A percentile compares a stretch with the other conserved stretches of the same genome.
Conservation (phyloP, 2,797 vertebrate species). For the Pangasius larnaudii region DNA sequence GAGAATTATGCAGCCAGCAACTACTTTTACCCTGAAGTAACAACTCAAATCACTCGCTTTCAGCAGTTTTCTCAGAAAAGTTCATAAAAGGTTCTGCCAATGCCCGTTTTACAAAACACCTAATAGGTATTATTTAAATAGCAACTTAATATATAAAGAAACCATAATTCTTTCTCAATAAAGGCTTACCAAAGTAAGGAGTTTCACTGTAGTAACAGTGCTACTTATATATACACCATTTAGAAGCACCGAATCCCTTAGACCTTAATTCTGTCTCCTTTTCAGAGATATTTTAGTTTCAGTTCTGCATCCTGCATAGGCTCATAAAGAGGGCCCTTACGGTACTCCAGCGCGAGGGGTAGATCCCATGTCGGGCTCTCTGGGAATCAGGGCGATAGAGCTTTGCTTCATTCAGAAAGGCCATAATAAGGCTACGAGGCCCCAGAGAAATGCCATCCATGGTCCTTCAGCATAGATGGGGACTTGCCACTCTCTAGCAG, state of each 20-base stretch:
- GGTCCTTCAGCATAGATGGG: not conserved
- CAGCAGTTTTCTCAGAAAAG: not conserved
- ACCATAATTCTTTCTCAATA: not conserved
- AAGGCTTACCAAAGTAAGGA: not conserved
- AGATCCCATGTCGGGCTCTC: not conserved
- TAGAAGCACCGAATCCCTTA: not conserved
- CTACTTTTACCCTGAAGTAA: conserved; percentile 1
- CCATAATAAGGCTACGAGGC: not conserved
- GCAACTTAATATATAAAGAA: not conserved
- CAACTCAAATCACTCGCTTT: not conserved
- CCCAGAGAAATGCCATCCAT: not conserved
- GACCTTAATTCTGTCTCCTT: not conserved
- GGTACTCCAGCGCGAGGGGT: not conserved
- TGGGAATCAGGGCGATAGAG: not conserved
- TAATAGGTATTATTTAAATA: not conserved
- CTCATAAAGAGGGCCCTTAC: no score
- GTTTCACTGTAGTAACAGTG: not conserved
- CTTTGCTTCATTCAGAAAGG: not conserved
- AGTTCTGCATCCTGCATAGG: not conserved
- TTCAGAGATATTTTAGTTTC: not conserved
- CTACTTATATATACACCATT: not conserved
- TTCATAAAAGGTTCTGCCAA: not conserved
- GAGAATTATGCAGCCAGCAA: not conserved
- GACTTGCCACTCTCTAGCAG: not conserved
- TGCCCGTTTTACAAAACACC: not conserved